Conservation (phyloP, 23 tunicate genomes). For the Clavelina lepadiformis region DNA sequence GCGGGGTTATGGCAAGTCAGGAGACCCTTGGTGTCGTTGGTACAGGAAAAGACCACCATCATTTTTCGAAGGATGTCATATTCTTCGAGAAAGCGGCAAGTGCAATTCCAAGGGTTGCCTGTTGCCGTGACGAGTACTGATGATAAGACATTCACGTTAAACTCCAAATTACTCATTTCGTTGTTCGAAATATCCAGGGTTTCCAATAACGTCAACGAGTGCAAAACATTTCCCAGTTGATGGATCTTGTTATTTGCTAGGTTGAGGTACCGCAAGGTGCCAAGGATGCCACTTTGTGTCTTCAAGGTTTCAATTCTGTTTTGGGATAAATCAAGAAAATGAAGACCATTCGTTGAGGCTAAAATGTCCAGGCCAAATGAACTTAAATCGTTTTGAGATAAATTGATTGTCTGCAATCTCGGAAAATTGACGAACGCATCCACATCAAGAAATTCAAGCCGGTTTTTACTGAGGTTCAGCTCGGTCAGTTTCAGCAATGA, state of each 20-base stretch:
- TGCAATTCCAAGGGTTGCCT: constrained; percentile 26
- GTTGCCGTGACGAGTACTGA: constrained; percentile 1
- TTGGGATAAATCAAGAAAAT: background rate
- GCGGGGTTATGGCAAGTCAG: no score
- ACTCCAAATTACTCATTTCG: no score
- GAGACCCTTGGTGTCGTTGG: no score
- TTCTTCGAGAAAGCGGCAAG: background rate
- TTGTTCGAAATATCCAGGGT: no score
- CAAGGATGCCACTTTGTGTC: background rate
- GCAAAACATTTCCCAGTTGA: no score
- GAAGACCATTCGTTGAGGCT: background rate
- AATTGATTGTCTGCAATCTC: background rate
- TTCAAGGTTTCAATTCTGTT: constrained; percentile 5
- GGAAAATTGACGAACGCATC: background rate
- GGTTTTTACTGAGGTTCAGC: no score
- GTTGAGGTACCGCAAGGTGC: background rate
- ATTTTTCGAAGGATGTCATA: no score
- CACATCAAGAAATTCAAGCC: background rate
- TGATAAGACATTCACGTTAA: no score
- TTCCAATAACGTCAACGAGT: no score
- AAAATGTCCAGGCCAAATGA: background rate
- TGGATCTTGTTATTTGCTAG: background rate
- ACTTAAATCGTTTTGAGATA: background rate
- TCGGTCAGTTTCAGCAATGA: no score
- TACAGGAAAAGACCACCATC: no score